Percentiles rank a stretch among this genome's conserved stretches.
phyloP scores from a whole-genome alignment of 2,888 invertebrate genomes.

The Melolontha melolontha region DNA sequence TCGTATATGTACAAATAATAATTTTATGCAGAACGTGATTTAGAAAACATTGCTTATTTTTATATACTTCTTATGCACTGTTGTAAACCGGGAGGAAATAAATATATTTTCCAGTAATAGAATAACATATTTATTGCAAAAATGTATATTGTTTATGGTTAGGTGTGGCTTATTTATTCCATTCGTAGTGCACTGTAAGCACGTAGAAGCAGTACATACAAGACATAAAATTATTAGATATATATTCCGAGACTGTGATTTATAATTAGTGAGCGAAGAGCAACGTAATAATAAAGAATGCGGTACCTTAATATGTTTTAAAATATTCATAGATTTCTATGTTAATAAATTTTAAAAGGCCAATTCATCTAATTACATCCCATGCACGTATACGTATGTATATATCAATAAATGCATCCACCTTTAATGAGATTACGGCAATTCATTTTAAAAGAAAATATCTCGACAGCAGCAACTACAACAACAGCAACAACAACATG shows the following conservation, averaged over 20 bases:
- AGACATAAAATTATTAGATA: constrained; percentile 29
- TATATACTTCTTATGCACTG: background rate
- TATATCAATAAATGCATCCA: constrained; percentile 33
- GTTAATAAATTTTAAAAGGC: constrained; percentile 33
- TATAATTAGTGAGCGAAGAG: constrained; percentile 20
- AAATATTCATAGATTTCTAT: constrained; percentile 35
- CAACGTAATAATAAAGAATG: constrained; percentile 15
- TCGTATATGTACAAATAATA: no score
- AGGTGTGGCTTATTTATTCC: constrained; percentile 30
- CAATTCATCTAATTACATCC: constrained; percentile 37
- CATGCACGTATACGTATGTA: constrained; percentile 9
- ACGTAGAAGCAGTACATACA: constrained; percentile 2
- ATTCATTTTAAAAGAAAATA: constrained; percentile 25
- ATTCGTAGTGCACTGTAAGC: background rate
- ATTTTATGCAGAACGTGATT: no score
- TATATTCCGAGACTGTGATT: constrained; percentile 19
- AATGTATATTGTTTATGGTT: constrained; percentile 22
- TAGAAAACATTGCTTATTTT: no score
- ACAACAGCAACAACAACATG: background rate
- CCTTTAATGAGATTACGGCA: constrained; percentile 27
- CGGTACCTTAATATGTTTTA: constrained; percentile 9
- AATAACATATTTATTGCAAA: constrained; percentile 28
- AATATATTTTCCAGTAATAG: background rate
- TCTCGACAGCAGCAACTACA: constrained; percentile 6
- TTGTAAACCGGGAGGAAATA: background rate